phyloP scores from a whole-genome alignment of 2,797 vertebrate species.

The Leptoclinus maculatus region DNA sequence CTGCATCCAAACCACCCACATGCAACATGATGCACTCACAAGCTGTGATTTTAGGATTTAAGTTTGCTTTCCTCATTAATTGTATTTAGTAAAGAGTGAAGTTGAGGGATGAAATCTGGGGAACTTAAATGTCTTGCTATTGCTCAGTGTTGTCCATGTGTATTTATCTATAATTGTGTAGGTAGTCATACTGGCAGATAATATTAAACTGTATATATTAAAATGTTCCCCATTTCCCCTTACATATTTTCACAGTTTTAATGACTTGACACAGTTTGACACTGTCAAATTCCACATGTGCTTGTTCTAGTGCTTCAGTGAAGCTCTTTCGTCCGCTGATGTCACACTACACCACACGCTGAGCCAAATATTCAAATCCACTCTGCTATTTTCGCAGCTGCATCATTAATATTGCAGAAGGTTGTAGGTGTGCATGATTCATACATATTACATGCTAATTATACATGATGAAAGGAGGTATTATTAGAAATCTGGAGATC shows the following conservation, averaged over 20 bases:
- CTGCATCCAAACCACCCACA: not conserved
- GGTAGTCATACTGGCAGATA: not conserved
- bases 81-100: not conserved
- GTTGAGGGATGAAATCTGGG: not conserved
- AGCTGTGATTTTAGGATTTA: not conserved
- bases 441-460: slow-evolving; percentile 38
- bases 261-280: not conserved
- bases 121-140: not conserved
- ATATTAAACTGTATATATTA: not conserved
- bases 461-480: slow-evolving; percentile 30
- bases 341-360: slow-evolving; percentile 6
- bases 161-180: not conserved
- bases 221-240: not conserved
- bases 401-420: slow-evolving; percentile 47
- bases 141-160: not conserved
- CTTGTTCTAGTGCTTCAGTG: not conserved
- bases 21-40: not conserved
- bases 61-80: not conserved
- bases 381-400: slow-evolving; percentile 36
- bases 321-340: no score
- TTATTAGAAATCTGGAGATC: slow-evolving; percentile 34
- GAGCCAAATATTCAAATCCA: slow-evolving; percentile 40
- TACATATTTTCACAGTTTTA: not conserved
- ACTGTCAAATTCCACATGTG: not conserved
- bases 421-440: slow-evolving; percentile 52